Evolutionary conservation across 1,140 invertebrate species (phyloP).

Genomic region (Cyclina sinensis): DNA sequence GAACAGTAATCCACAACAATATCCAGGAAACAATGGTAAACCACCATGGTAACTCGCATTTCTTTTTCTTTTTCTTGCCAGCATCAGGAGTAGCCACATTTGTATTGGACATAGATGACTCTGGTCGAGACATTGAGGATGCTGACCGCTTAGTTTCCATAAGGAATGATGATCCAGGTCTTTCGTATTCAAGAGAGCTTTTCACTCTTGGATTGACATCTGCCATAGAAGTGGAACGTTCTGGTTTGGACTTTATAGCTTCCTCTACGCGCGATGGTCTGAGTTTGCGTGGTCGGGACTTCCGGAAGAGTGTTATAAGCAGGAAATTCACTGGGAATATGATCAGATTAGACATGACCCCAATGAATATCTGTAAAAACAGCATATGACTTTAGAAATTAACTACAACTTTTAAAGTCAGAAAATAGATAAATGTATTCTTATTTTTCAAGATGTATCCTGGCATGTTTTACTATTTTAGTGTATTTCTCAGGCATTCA

Average conservation of each 20-base stretch:
- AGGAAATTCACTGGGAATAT: slow-evolving; percentile 89
- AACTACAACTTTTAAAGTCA: no score
- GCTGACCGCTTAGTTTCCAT: slow-evolving; percentile 67
- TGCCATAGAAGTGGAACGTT: slow-evolving; percentile 74
- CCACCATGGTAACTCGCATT: slow-evolving; percentile 87
- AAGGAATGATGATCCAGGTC: slow-evolving; percentile 66
- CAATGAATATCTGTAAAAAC: slow-evolving; percentile 84
- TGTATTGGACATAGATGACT: slow-evolving; percentile 70
- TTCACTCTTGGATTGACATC: slow-evolving; percentile 81
- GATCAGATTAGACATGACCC: slow-evolving; percentile 84
- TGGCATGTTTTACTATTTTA: no score
- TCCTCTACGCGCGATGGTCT: slow-evolving; percentile 85
- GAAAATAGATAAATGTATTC: no score
- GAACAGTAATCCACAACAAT: slow-evolving; percentile 85
- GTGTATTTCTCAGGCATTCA: no score
- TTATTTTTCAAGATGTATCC: no score
- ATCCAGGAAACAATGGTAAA: slow-evolving; percentile 88
- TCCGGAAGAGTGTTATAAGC: slow-evolving; percentile 87
- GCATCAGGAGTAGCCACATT: slow-evolving; percentile 52
- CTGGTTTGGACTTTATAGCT: slow-evolving; percentile 77
- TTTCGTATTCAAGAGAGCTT: slow-evolving; percentile 42
- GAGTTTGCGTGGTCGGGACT: slow-evolving; percentile 85
- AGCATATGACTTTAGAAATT: no score
- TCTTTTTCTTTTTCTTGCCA: slow-evolving; percentile 81
- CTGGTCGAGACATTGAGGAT: slow-evolving; percentile 69